Conservation (phyloP, 2,888 invertebrate genomes). For the Smittia sp. region DNA sequence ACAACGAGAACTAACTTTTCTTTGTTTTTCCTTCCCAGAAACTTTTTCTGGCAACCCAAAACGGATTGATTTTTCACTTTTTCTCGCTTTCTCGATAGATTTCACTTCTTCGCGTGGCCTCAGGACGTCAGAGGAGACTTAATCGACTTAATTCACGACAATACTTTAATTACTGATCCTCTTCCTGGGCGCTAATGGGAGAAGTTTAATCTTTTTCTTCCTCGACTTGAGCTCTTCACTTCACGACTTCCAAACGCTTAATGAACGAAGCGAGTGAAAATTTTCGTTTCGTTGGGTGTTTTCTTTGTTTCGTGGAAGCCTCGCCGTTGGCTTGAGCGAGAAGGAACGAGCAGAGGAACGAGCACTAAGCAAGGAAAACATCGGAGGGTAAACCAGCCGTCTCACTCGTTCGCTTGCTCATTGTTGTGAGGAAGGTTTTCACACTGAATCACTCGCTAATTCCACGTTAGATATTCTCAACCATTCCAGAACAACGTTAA, state of each 20-base stretch:
- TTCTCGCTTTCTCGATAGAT: not conserved
- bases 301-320: not conserved
- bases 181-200: not conserved
- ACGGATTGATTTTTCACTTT: constrained; percentile 17
- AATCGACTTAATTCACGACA: not conserved
- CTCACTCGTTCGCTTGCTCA: not conserved
- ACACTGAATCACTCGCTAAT: constrained; percentile 18
- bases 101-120: too few species aligned
- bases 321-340: not conserved
- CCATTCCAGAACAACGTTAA: not conserved
- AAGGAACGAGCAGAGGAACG: too few species aligned
- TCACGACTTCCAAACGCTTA: constrained; percentile 31
- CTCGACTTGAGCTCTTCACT: constrained; percentile 25
- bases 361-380: too few species aligned
- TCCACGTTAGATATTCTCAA: not conserved
- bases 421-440: not conserved
- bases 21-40: not conserved
- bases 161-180: not conserved
- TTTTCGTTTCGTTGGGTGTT: not conserved
- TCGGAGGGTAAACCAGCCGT: not conserved
- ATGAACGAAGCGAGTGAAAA: not conserved
- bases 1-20: not conserved
- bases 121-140: not conserved
- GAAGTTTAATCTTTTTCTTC: not conserved
- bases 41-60: constrained; percentile 8